These are phyloP conservation scores for Netelia virgata DNA, from an alignment of 2,888 invertebrate genomes.

Conservation along the genomic window DNA sequence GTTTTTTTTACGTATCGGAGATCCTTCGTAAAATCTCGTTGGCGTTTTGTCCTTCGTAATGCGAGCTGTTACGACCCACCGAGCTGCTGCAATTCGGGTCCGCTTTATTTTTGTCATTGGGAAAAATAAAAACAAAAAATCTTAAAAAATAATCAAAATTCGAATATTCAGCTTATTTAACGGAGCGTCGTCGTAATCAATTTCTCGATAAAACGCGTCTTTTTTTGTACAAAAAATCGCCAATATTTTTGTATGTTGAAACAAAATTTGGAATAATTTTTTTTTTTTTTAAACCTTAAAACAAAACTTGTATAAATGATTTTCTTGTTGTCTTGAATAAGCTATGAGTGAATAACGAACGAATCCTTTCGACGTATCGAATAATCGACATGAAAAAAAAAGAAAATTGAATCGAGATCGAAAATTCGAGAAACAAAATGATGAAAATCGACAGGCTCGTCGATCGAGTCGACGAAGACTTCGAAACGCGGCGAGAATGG, in stretches of 20 bases:
- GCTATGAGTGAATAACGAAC: constrained; percentile 18
- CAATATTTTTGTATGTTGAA: too few relatives aligned
- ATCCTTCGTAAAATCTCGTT: constrained; percentile 37
- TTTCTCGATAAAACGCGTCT: constrained; percentile 1
- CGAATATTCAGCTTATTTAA: neutral
- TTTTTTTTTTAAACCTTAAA: too few relatives aligned
- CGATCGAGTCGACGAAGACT: constrained; percentile 93
- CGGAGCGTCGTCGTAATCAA: neutral
- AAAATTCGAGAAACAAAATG: constrained; percentile 4
- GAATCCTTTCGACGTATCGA: constrained; percentile 52
- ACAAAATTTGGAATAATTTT: too few relatives aligned
- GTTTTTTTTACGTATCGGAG: constrained; percentile 39
- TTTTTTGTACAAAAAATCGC: too few relatives aligned
- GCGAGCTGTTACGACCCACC: constrained; percentile 60
- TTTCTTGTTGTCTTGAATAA: neutral
- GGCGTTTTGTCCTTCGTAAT: constrained; percentile 65
- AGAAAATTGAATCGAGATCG: constrained; percentile 13
- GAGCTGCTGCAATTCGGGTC: constrained; percentile 5
- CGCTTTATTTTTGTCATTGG: constrained; percentile 21
- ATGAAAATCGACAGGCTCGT: constrained; percentile 85
- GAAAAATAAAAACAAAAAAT: constrained; percentile 13
- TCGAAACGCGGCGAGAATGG: constrained; percentile 92
- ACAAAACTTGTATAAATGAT: neutral
- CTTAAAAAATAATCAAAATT: neutral
- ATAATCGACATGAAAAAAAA: constrained; percentile 5